Conservation (phyloP, 1,140 invertebrate species). For the Drosophila repleta region DNA sequence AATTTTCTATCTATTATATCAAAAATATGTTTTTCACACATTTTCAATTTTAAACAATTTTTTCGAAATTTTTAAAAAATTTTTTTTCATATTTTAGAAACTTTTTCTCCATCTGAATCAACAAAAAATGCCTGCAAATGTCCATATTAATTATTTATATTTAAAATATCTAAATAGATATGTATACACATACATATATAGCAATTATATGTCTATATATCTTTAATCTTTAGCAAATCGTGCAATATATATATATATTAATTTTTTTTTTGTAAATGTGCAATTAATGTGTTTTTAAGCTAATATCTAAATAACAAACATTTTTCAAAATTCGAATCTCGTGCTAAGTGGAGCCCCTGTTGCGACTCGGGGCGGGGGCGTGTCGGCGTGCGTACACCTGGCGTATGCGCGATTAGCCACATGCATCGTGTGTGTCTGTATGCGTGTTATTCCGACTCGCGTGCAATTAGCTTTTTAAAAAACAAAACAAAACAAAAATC, state of each 20-base stretch:
- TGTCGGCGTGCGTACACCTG: constrained; percentile 16
- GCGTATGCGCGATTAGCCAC: constrained; percentile 24
- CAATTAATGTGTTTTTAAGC: constrained; percentile 55
- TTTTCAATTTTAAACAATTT: neutral
- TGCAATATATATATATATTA: too few species aligned
- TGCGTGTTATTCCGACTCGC: constrained; percentile 25
- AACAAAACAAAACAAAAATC: constrained; percentile 10
- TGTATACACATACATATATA: neutral
- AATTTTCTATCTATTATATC: too few species aligned
- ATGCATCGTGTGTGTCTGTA: constrained; percentile 5
- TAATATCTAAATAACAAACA: constrained; percentile 45
- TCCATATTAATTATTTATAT: neutral
- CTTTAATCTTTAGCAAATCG: constrained; percentile 49
- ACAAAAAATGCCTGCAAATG: neutral
- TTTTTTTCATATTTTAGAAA: neutral
- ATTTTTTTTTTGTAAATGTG: constrained; percentile 59
- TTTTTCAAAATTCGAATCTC: constrained; percentile 70
- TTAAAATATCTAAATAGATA: neutral
- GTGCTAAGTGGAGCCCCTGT: neutral
- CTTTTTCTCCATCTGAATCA: neutral
- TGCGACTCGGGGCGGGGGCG: neutral
- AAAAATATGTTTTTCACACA: too few species aligned
- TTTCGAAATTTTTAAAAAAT: neutral
- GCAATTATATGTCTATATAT: constrained; percentile 19
- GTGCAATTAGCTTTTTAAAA: constrained; percentile 46